Evolutionary conservation across 2,113 vertebrate genomes (phyloP), one percentile per base, ranked within the genome.

Genomic region (Strix aluco): DNA sequence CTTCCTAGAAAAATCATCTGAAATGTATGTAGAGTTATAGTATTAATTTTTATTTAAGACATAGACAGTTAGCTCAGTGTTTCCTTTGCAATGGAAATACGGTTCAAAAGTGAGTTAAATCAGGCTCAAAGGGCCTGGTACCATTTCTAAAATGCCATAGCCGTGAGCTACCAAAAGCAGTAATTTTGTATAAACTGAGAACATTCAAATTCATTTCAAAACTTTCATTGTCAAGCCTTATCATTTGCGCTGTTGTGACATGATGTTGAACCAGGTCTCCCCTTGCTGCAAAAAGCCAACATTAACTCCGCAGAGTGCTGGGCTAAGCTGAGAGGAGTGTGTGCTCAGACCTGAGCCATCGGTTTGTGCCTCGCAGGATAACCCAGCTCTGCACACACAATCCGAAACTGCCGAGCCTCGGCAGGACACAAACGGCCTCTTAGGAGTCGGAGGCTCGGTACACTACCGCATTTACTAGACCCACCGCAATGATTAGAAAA

Each of bases 231-330:
- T 52, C 47, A 36, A 44, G 11, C 46, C 6, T 73, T 34, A 30
- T 46, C 3, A 2, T 49, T 61, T 77, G 47, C 2, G 5, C 40
- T 58, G 9, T 13, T 18, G 27, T 23, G 40, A 44, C 13, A 8
- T 32, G 5, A 4, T 2, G 6, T 23, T 51, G 22, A 46, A n/a
- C 5, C 20, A n/a, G 25, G 52, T 40, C 36, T 75, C 23, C 30
- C 21, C 13, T 38, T n/a, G 42, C 57, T 75, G 80, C 36, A 40
- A 5, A 79, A 79, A 32, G 40, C 17, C 81, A 47, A 13, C 36
- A 1, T 66, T 32, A 69, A 34, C 62, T 42, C 21, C 1, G 1
- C 6, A 3, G 2, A 13, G 15, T 0, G 4, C 4, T 23, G 36
- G 61, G 27, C 25, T 32, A 54, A 72, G 27, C 42, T 8, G 42